Conservation (phyloP, 1,140 invertebrate species). For the Drosophila baimaii region DNA sequence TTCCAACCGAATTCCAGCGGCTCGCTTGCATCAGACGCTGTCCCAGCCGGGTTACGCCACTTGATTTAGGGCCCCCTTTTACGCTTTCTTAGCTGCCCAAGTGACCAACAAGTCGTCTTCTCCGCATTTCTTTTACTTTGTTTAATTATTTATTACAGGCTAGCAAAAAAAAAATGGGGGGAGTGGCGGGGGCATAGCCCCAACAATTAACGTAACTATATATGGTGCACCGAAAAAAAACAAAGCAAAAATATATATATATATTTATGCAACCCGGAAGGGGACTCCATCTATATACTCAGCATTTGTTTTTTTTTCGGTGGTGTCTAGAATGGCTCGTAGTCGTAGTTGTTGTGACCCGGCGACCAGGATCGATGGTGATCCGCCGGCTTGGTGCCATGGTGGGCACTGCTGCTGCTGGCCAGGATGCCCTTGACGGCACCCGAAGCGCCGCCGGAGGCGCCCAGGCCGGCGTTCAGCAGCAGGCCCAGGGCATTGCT, state of each 20-base stretch:
- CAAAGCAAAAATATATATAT: neutral
- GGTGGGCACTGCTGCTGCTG: conserved; percentile 64
- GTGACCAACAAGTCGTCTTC: conserved; percentile 35
- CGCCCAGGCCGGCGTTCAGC: conserved; percentile 75
- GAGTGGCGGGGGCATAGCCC: neutral
- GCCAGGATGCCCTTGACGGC: conserved; percentile 69
- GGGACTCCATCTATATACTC: neutral
- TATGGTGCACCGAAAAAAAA: neutral
- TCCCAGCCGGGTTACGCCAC: conserved; percentile 35
- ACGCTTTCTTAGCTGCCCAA: conserved; percentile 67
- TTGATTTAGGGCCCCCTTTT: conserved; percentile 42
- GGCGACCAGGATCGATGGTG: conserved; percentile 45
- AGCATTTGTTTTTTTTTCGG: no score
- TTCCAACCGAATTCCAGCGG: conserved; percentile 6
- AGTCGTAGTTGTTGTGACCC: conserved; percentile 6
- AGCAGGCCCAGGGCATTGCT: conserved; percentile 73
- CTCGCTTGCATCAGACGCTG: conserved; percentile 47
- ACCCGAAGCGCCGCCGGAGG: conserved; percentile 74
- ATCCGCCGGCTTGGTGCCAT: conserved; percentile 34
- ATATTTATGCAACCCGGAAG: neutral
- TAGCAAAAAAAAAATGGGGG: conserved; percentile 35
- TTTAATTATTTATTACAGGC: conserved; percentile 36
- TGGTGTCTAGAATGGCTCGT: conserved; percentile 30
- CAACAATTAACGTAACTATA: conserved; percentile 21
- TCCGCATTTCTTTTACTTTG: conserved; percentile 18